Conservation (phyloP, 2,797 vertebrate genomes). For the Premnoplex brunnescens region DNA sequence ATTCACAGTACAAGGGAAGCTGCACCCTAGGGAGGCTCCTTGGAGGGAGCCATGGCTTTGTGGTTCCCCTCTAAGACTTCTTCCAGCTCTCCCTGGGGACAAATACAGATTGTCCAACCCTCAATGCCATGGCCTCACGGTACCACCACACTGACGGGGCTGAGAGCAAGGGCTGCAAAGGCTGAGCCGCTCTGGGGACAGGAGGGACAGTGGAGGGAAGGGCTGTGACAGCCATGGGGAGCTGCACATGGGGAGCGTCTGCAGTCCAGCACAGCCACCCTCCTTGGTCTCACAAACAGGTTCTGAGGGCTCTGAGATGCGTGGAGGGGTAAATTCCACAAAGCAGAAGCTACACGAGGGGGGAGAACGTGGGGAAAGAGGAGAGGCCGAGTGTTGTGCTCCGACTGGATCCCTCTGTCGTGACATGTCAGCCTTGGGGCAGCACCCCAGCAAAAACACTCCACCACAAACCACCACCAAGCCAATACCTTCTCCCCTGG, state of each 20-base stretch:
- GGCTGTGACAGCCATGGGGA: neutral
- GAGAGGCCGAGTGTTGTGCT: neutral
- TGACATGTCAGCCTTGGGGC: accelerated
- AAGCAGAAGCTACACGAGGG: neutral
- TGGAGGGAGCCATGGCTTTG: neutral
- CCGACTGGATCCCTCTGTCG: accelerated
- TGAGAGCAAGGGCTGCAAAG: neutral
- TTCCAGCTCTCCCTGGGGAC: neutral
- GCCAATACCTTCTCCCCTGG: neutral
- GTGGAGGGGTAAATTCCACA: neutral
- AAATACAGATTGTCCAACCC: neutral
- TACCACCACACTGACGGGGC: accelerated
- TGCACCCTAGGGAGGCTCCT: neutral
- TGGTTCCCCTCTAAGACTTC: neutral
- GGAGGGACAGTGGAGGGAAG: neutral
- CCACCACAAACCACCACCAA: neutral
- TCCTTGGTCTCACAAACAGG: neutral
- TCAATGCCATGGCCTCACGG: accelerated
- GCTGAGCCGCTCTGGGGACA: neutral
- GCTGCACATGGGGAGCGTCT: accelerated
- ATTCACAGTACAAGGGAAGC: neutral
- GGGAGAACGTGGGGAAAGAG: accelerated
- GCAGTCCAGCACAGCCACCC: accelerated
- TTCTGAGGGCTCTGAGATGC: neutral
- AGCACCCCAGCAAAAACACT: neutral